Evolutionary conservation across 2,888 invertebrate species (phyloP), one percentile per base, ranked within the genome.

Genomic region (Euphydryas editha): DNA sequence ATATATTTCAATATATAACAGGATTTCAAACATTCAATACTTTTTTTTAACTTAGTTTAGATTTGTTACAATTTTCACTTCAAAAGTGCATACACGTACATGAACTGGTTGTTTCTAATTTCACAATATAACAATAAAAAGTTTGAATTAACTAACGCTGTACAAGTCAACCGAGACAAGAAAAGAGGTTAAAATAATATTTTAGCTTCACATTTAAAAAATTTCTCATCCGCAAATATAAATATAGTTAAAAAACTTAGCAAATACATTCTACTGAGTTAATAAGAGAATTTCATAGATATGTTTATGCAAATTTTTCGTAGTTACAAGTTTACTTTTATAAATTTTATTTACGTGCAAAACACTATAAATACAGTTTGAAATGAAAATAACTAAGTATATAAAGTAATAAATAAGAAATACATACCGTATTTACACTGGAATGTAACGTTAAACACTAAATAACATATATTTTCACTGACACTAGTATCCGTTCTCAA

Each of bases 401-500:
- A 13, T 47, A 47, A 13, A 20, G 1, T 13, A 20, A 47, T 4
- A 20, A 47, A 13, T 47, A 47, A 24, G 18, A 15, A 10, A 51
- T 51, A 51, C 51, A 7, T 51, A 51, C 51, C 51, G 51, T 51
- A 24, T 51, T 51, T 30, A 30, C 51, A 51, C 24, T 24, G 30
- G 30, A 30, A 51, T 51, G 51, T 30, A n/a, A 51, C 5, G 30
- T 24, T 21, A n/a, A 18, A 6, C 24, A 51, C 51, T 17, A 24
- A 51, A 17, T 17, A 17, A n/a, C n/a, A 15, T 30, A 36, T 7
- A 36, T 24, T 17, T 13, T 36, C 24, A 36, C 51, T 74, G 67
- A 75, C 77, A 74, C 82, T 73, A 63, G 75, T 70, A 64, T 17
- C 44, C 67, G 66, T 71, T 65, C 60, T 67, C 69, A 69, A 69